Conservation (phyloP, 1,140 invertebrate species). For the Drosophila lacteicornis region DNA sequence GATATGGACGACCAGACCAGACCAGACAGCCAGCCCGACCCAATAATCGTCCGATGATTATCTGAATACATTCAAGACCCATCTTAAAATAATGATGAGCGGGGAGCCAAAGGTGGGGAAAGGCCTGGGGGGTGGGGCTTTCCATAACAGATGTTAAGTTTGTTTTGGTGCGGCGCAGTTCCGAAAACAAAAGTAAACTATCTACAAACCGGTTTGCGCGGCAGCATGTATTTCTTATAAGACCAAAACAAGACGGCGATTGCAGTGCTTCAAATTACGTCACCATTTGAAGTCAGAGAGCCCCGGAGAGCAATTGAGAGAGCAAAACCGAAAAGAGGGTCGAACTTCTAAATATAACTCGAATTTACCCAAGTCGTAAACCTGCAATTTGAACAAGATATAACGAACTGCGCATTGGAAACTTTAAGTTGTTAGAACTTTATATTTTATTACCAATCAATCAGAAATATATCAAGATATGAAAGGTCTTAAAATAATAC, state of each 20-base stretch:
- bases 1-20: constrained; percentile 48
- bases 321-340: constrained; percentile 8
- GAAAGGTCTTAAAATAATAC: neutral
- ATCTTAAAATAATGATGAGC: constrained; percentile 16
- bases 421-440: neutral
- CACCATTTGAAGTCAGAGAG: constrained; percentile 41
- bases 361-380: constrained; percentile 16
- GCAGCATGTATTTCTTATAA: constrained; percentile 63
- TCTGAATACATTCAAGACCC: constrained; percentile 9
- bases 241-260: constrained; percentile 71
- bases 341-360: constrained; percentile 13
- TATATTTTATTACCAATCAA: neutral
- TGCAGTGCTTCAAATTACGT: constrained; percentile 70
- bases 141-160: constrained; percentile 44
- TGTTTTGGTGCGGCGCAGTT: constrained; percentile 75
- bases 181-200: constrained; percentile 49
- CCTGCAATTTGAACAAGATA: neutral
- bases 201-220: constrained; percentile 61
- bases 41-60: constrained; percentile 17
- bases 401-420: neutral
- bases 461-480: neutral
- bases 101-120: neutral
- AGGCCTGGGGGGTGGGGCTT: constrained; percentile 14
- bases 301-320: neutral
- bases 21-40: neutral